Evolutionary conservation across 2,113 vertebrate genomes (phyloP), one percentile per base, ranked within the genome.

Genomic region (Callithrix jacchus): DNA sequence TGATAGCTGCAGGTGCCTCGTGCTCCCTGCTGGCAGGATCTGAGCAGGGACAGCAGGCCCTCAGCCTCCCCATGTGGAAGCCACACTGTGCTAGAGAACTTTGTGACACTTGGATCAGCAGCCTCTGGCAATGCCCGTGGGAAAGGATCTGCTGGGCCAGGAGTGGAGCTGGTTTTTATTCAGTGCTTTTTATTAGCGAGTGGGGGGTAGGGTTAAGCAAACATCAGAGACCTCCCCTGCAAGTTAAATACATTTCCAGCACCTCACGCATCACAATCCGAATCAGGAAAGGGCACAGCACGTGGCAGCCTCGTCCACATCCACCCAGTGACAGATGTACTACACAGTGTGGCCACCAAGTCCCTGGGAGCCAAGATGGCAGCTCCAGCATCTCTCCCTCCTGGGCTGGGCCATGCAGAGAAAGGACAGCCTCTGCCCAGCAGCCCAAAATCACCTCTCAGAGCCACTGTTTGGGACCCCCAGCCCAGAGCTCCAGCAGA

Each of bases 311-410:
- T 21, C 16, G 7, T 8, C 35, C 1, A 4, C 7, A 2, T 3
- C n/a, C 21, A 30, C 6, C 8, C 11, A 17, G 42, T 13, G 6
- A 5, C 32, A 16, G 10, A 11, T 1, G 18, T 8, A 27, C 27
- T 9, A 64, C 8, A 2, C 8, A 2, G 13, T 0, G 3, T 12
- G 42, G 18, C 52, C 0, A 0, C 16, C 3, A 54, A 42, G 13
- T n/a, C 40, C 20, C 5, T 1, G 8, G 37, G 25, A 30, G 37
- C 56, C 12, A n/a, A n/a, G 86, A 32, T 54, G 47, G 35, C 64
- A 20, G 66, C 66, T 37, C 1, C 20, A 71, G 13, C 54, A 64
- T 14, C 61, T 30, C 40, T 35, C 81, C 27, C 16, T 27, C 23
- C 25, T 0, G 16, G 13, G 20, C n/a, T 23, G 64, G 40, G 84